A percentile compares a stretch with the other conserved stretches of the same genome.
Evolutionary conservation across 2,113 vertebrate species (phyloP).

Genomic region (Labrus mixtus): DNA sequence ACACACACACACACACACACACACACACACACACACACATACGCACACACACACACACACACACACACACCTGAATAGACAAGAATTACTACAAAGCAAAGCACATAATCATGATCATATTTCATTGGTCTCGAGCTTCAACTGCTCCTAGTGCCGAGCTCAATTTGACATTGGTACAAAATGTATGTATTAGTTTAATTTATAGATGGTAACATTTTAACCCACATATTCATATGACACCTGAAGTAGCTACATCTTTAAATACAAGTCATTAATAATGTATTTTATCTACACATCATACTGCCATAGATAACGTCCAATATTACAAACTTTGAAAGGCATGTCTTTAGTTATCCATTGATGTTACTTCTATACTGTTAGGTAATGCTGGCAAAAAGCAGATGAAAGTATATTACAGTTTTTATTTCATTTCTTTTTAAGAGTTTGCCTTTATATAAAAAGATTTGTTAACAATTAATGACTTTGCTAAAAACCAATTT

Average conservation of each 20-base stretch:
- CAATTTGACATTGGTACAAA: constrained; percentile 15
- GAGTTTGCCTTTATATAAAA: constrained; percentile 6
- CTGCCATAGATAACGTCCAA: too few relatives aligned
- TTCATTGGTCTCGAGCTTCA: constrained; percentile 25
- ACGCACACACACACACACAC: constrained; percentile 11
- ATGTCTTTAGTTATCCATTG: not conserved
- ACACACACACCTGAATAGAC: constrained; percentile 25
- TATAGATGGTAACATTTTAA: not conserved
- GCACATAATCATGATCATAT: constrained; percentile 11
- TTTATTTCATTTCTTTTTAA: not conserved
- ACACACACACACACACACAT: not conserved
- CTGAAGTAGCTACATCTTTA: not conserved
- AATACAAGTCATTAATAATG: not conserved
- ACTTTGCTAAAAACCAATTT: constrained; percentile 1
- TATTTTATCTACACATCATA: too few relatives aligned
- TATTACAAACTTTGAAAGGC: not conserved
- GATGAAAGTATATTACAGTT: not conserved
- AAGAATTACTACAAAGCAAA: constrained; percentile 18
- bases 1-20: not conserved
- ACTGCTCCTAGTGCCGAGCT: not conserved
- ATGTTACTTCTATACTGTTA: not conserved
- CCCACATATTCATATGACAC: not conserved
- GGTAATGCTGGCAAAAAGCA: not conserved
- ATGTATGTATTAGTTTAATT: not conserved
- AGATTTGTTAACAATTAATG: constrained; percentile 7